phyloP scores from a whole-genome alignment of 2,113 vertebrate species.

The Varanus komodoensis region DNA sequence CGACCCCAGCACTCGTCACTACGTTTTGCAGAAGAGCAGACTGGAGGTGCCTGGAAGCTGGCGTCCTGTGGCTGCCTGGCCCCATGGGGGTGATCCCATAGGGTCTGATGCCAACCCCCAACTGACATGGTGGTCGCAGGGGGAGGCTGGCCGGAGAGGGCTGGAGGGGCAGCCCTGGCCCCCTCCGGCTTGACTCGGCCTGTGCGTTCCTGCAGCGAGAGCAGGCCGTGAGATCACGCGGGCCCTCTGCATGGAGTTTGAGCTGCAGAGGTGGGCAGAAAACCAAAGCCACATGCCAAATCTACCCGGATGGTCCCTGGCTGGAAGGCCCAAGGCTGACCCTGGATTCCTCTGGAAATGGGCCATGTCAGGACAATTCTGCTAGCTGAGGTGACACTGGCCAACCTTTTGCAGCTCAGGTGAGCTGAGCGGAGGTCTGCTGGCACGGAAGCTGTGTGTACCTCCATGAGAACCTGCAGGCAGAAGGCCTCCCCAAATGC shows the following conservation, averaged over 20 bases:
- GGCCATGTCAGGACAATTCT: background rate
- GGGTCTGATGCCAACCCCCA: background rate
- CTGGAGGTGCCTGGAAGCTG: background rate
- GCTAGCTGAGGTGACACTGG: fast-evolving
- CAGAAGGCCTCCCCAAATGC: too few relatives aligned
- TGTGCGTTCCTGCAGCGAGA: background rate
- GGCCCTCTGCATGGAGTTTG: background rate
- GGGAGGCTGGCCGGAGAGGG: too few relatives aligned
- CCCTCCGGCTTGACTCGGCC: background rate
- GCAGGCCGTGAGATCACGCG: background rate
- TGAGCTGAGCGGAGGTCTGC: background rate
- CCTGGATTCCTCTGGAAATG: background rate
- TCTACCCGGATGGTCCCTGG: background rate
- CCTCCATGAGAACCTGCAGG: too few relatives aligned
- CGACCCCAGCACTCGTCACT: too few relatives aligned
- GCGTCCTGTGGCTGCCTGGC: background rate
- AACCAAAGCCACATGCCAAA: background rate
- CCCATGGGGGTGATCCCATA: too few relatives aligned
- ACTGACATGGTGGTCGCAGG: background rate
- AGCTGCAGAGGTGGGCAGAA: background rate
- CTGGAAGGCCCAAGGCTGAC: background rate
- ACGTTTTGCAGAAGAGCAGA: background rate
- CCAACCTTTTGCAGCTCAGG: background rate
- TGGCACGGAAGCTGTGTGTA: background rate
- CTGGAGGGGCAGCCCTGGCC: background rate